Evolutionary conservation across 2,113 vertebrate species (phyloP).

Genomic region (Daubentonia madagascariensis): DNA sequence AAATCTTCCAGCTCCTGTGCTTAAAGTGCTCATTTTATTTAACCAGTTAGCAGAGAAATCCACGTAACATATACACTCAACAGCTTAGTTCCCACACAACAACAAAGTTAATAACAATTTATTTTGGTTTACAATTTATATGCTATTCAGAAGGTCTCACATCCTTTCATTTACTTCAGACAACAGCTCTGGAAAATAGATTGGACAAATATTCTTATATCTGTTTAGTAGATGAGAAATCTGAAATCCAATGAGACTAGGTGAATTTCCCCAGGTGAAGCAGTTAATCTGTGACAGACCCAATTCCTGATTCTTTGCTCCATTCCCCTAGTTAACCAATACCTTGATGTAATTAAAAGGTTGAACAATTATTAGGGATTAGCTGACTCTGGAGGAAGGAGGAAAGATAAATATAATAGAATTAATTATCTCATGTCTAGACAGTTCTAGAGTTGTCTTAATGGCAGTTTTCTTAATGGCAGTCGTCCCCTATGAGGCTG

Average conservation of each 20-base stretch:
- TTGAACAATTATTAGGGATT: neutral
- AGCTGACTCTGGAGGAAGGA: neutral
- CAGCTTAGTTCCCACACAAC: neutral
- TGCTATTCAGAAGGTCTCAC: neutral
- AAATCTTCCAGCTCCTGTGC: neutral
- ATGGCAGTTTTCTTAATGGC: neutral
- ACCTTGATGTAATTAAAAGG: neutral
- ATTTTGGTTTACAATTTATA: neutral
- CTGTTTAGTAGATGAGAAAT: neutral
- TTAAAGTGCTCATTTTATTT: constrained; percentile 9
- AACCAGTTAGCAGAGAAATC: neutral
- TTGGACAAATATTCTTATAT: neutral
- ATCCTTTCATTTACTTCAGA: neutral
- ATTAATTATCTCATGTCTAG: neutral
- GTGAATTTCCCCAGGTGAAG: neutral
- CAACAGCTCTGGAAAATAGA: neutral
- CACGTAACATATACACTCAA: neutral
- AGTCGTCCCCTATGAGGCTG: neutral
- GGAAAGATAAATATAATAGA: neutral
- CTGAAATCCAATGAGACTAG: neutral
- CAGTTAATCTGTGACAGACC: neutral
- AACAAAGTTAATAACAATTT: neutral
- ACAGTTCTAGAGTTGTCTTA: neutral
- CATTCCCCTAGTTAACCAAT: neutral
- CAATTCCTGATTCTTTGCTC: neutral